phyloP scores from a whole-genome alignment of 1,140 invertebrate genomes.

The Dreissena rostriformis region DNA sequence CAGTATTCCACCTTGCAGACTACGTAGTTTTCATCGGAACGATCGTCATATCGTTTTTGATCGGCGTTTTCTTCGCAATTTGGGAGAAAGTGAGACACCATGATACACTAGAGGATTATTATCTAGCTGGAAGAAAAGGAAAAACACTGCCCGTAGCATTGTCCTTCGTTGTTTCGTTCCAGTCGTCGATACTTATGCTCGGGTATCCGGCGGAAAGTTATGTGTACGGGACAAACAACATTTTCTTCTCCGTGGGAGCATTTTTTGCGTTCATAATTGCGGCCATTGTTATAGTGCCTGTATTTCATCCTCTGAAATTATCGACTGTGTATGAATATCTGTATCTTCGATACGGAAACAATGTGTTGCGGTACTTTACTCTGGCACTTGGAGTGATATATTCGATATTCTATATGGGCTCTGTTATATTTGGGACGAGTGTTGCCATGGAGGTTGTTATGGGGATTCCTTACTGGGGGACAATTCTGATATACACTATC shows the following conservation, averaged over 20 bases:
- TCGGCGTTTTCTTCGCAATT: conserved; percentile 90
- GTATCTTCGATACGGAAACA: conserved; percentile 12
- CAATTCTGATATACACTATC: not conserved
- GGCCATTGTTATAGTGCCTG: conserved; percentile 91
- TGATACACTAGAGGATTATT: conserved; percentile 89
- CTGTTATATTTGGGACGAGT: not conserved
- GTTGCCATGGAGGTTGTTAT: not conserved
- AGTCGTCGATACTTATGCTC: conserved; percentile 94
- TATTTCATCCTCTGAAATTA: conserved; percentile 92
- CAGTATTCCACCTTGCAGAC: conserved; percentile 32
- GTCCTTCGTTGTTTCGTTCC: conserved; percentile 86
- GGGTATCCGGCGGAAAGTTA: conserved; percentile 83
- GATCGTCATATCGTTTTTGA: conserved; percentile 82
- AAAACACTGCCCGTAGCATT: conserved; percentile 80
- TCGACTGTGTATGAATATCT: conserved; percentile 90
- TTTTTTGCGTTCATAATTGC: conserved; percentile 89
- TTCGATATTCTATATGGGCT: conserved; percentile 1
- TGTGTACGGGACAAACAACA: conserved; percentile 63
- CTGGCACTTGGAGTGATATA: not conserved
- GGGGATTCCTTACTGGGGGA: not conserved
- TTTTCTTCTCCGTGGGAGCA: conserved; percentile 73
- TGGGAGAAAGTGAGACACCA: conserved; percentile 87
- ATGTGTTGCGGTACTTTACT: conserved; percentile 1
- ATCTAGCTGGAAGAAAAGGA: conserved; percentile 90
- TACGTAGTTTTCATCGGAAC: conserved; percentile 58